A percentile compares a stretch with the other conserved stretches of the same genome.
Evolutionary conservation across 1,140 invertebrate genomes (phyloP).

Genomic region (Cephus cinctus): DNA sequence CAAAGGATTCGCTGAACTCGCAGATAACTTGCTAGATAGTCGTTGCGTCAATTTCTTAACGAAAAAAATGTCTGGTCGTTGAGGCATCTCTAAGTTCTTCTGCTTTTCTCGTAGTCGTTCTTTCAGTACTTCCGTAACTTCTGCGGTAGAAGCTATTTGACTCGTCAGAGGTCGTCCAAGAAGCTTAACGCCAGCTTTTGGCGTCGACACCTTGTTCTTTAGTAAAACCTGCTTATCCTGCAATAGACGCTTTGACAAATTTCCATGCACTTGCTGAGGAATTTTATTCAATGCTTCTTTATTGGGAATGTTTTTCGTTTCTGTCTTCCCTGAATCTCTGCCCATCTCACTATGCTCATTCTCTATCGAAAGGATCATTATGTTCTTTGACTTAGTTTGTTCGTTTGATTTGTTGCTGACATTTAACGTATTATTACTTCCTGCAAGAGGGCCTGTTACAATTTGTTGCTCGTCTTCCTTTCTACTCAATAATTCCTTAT

Average conservation of each 20-base stretch:
- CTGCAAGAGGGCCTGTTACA: background rate
- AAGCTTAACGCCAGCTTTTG: slow-evolving; percentile 29
- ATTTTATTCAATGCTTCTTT: slow-evolving; percentile 5
- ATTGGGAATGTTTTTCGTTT: background rate
- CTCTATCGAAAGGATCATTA: background rate
- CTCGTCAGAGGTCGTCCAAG: slow-evolving; percentile 42
- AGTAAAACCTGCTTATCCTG: no score
- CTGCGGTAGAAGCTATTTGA: slow-evolving; percentile 46
- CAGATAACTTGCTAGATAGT: slow-evolving; percentile 47
- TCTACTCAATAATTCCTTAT: slow-evolving; percentile 17
- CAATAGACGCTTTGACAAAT: no score
- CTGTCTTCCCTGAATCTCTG: slow-evolving; percentile 2
- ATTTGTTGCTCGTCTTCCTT: slow-evolving; percentile 16
- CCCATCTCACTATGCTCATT: slow-evolving; percentile 3
- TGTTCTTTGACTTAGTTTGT: slow-evolving; percentile 1
- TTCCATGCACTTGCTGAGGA: no score
- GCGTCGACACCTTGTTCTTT: no score
- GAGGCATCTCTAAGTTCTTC: slow-evolving; percentile 40
- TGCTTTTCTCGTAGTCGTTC: slow-evolving; percentile 48
- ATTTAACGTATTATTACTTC: slow-evolving; percentile 1
- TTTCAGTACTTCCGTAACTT: slow-evolving; percentile 48
- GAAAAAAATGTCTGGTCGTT: slow-evolving; percentile 52
- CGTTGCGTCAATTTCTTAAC: slow-evolving; percentile 55
- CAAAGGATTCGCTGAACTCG: slow-evolving; percentile 23
- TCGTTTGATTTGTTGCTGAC: background rate